Percentiles rank a stretch among this genome's conserved stretches.
phyloP scores from a whole-genome alignment of 1,140 invertebrate species.

The Hycleus phaleratus region DNA sequence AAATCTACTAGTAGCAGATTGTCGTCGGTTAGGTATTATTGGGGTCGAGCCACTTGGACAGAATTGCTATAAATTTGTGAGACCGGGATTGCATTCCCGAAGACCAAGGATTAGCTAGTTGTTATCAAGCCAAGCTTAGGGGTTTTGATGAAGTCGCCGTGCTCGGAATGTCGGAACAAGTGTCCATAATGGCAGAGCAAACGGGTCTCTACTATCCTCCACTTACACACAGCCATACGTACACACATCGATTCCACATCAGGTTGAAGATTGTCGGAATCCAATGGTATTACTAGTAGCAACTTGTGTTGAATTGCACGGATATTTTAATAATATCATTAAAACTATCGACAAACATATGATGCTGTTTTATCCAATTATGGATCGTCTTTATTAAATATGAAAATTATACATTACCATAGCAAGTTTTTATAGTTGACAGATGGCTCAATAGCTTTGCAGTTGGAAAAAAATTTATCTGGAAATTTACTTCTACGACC shows the following conservation, averaged over 20 bases:
- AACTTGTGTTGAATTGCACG: too few species aligned
- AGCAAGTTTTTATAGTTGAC: too few species aligned
- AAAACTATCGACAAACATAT: too few species aligned
- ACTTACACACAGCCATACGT: neutral
- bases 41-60: constrained; percentile 21
- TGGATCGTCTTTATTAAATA: too few species aligned
- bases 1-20: constrained; percentile 12
- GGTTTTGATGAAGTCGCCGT: constrained; percentile 34
- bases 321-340: too few species aligned
- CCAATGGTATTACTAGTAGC: too few species aligned
- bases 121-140: constrained; percentile 29
- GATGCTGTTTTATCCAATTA: too few species aligned
- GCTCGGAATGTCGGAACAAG: constrained; percentile 27
- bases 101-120: constrained; percentile 30
- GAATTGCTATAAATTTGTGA: constrained; percentile 28
- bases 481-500: too few species aligned
- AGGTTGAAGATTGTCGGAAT: neutral
- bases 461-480: too few species aligned
- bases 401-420: too few species aligned
- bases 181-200: constrained; percentile 23
- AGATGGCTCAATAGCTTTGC: too few species aligned
- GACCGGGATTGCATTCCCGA: constrained; percentile 23
- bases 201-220: neutral
- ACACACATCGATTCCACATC: neutral
- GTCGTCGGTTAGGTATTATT: constrained; percentile 16